phyloP scores from a whole-genome alignment of 2,888 invertebrate species.

The Lycophotia porphyrea region DNA sequence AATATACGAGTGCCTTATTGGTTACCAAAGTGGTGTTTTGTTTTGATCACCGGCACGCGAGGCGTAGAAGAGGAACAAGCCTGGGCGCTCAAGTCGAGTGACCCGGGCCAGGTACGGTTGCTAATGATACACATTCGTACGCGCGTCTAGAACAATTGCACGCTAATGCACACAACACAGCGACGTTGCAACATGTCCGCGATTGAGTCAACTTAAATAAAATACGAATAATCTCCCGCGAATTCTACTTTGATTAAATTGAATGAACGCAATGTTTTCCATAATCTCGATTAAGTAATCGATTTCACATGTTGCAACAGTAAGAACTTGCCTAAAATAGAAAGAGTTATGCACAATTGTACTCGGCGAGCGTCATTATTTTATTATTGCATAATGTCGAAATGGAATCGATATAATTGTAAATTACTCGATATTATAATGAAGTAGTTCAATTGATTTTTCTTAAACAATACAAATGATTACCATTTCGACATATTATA shows the following conservation, averaged over 20 bases:
- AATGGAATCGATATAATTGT: conserved; percentile 72
- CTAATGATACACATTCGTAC: conserved; percentile 78
- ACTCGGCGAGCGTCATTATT: conserved; percentile 84
- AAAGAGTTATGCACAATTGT: conserved; percentile 76
- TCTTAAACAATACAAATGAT: conserved; percentile 34
- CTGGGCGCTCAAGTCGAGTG: conserved; percentile 95
- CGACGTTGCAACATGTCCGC: conserved; percentile 62
- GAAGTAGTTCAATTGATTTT: conserved; percentile 18
- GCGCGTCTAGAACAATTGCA: conserved; percentile 83
- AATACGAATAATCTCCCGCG: conserved; percentile 12
- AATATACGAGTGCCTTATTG: conserved; percentile 90
- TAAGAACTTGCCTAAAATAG: conserved; percentile 38
- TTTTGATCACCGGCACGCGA: conserved; percentile 80
- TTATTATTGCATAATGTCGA: conserved; percentile 81
- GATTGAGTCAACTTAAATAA: conserved; percentile 26
- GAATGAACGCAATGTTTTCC: not conserved
- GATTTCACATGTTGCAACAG: conserved; percentile 69
- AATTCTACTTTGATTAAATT: conserved; percentile 17
- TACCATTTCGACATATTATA: conserved; percentile 83
- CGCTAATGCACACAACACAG: conserved; percentile 50
- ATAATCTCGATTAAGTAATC: not conserved
- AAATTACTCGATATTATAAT: conserved; percentile 19
- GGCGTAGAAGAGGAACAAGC: conserved; percentile 90
- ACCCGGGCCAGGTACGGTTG: conserved; percentile 95
- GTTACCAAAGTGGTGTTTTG: conserved; percentile 88